phyloP scores from a whole-genome alignment of 2,113 vertebrate species.

The Pteropus alecto region DNA sequence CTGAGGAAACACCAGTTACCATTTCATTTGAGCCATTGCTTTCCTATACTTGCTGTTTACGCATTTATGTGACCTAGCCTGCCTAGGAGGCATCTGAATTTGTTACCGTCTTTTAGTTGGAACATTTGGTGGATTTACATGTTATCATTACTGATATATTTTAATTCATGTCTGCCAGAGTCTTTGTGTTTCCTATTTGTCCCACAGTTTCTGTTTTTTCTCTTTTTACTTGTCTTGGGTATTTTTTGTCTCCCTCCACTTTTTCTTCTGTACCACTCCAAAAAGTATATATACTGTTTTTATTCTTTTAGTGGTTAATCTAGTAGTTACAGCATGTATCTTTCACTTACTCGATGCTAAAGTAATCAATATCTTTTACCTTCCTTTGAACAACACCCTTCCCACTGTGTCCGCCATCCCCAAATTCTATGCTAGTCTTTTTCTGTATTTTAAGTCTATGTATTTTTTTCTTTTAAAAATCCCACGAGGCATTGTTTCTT shows the following conservation, averaged over 20 bases:
- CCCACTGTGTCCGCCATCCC: not conserved
- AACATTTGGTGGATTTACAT: not conserved
- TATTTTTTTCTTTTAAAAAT: not conserved
- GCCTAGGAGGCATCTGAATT: not conserved
- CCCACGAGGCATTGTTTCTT: not conserved
- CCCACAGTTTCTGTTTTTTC: not conserved
- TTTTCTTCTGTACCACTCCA: not conserved
- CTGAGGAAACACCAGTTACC: not conserved
- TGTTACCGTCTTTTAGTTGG: not conserved
- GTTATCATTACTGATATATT: not conserved
- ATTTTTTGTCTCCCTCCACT: not conserved
- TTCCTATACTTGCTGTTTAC: not conserved
- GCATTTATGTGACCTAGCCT: not conserved
- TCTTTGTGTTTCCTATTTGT: not conserved
- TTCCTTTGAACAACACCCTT: not conserved
- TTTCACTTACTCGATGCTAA: not conserved
- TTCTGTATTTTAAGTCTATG: not conserved
- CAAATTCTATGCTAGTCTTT: not conserved
- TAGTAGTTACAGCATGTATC: not conserved
- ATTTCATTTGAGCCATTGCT: not conserved
- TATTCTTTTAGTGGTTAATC: not conserved
- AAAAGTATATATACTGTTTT: not conserved
- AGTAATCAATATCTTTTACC: not conserved
- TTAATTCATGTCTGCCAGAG: not conserved
- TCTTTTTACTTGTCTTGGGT: not conserved